phyloP scores from a whole-genome alignment of 1,140 invertebrate species.

The Drosophila truncata region DNA sequence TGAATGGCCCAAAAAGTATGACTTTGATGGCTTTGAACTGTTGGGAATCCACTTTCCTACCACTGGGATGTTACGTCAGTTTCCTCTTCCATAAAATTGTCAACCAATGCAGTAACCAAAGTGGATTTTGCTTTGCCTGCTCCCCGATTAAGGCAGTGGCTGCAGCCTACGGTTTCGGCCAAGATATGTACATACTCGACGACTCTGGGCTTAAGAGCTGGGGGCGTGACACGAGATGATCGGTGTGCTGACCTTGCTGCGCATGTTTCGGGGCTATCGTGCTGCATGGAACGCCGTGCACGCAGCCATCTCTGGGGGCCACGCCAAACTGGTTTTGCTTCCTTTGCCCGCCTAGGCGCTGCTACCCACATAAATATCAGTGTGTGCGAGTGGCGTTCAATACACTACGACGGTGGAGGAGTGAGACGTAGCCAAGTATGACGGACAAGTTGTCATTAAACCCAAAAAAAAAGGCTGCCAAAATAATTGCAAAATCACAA shows the following conservation, averaged over 20 bases:
- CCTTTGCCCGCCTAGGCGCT: constrained; percentile 39
- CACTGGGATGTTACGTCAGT: constrained; percentile 37
- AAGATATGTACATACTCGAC: constrained; percentile 26
- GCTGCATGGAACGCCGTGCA: constrained; percentile 23
- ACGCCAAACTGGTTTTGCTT: constrained; percentile 51
- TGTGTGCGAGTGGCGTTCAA: constrained; percentile 10
- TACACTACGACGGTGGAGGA: constrained; percentile 14
- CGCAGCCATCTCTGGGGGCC: constrained; percentile 42
- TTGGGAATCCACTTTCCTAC: constrained; percentile 9
- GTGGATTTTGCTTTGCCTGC: not conserved
- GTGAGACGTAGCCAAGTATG: constrained; percentile 28
- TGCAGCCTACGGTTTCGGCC: constrained; percentile 41
- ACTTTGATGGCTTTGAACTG: not conserved
- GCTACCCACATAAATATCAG: constrained; percentile 47
- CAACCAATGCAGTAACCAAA: constrained; percentile 18
- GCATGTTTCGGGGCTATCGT: constrained; percentile 17
- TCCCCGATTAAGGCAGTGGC: constrained; percentile 32
- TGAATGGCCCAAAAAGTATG: not conserved
- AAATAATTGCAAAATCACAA: constrained; percentile 25
- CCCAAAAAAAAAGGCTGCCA: constrained; percentile 21
- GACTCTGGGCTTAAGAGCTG: constrained; percentile 13
- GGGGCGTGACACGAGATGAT: constrained; percentile 42
- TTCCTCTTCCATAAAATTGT: constrained; percentile 29
- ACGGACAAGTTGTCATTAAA: constrained; percentile 46
- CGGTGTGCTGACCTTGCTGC: constrained; percentile 33